Percentiles rank a stretch among this genome's conserved stretches.
Conservation (phyloP, 2,113 vertebrate genomes). For the Poecile atricapillus region DNA sequence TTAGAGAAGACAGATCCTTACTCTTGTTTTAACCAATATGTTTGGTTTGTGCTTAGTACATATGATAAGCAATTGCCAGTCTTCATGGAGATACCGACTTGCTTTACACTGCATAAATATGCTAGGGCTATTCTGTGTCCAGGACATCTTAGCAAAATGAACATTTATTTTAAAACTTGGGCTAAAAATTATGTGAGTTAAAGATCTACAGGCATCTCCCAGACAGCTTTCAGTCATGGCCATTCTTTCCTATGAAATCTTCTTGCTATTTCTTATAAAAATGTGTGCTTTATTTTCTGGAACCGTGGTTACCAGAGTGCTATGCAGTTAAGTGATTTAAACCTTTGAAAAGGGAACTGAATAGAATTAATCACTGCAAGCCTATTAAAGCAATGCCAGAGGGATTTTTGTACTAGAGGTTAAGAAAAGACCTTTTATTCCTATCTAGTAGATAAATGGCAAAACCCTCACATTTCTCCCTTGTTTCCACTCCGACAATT, state of each 20-base stretch:
- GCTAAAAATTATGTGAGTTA: neutral
- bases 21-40: neutral
- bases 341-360: neutral
- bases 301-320: neutral
- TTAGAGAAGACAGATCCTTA: neutral
- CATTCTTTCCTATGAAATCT: neutral
- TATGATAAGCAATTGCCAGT: neutral
- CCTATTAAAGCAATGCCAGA: neutral
- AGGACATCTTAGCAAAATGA: neutral
- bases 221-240: neutral
- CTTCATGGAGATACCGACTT: neutral
- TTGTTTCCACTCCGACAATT: neutral
- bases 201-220: neutral
- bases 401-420: conserved; percentile 24
- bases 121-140: neutral
- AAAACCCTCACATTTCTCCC: neutral
- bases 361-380: conserved; percentile 33
- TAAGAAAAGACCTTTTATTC: conserved; percentile 41
- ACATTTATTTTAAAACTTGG: neutral
- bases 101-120: neutral
- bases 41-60: neutral
- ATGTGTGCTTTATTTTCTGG: neutral
- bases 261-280: conserved; percentile 11
- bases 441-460: neutral
- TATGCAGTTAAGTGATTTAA: conserved; percentile 14